Base-by-base conservation (phyloP, 2,888 invertebrate genomes). In the Phlogophora meticulosa region DNA sequence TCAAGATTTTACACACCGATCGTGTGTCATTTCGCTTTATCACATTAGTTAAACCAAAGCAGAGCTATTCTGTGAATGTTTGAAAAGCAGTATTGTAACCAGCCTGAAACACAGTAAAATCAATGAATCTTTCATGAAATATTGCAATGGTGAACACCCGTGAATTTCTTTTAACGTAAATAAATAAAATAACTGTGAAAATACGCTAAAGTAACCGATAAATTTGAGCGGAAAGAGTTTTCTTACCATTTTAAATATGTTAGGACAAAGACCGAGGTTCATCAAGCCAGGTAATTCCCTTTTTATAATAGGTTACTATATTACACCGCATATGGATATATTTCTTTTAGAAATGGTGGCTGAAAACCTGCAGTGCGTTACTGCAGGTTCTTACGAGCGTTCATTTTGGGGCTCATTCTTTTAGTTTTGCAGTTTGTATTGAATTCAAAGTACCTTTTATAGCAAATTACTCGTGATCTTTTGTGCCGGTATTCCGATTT, bases 271-370 rank as follows among this genome's bases (percentile, higher is more conserved):
- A 59, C 93, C 93, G 4, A 89, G 87, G 64, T 94, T 92, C 70
- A 84, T 94, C n/a, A 91, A 88, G 69, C 94, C 94, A 71, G 92
- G 94, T 93, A 87, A 88, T 83, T 58, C 28, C 17, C 15, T 0
- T 58, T 48, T 45, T 66, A 0, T 4, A 13, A 17, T 48, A 61
- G 45, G 56, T 73, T 73, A 69, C 0, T 64, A 64, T 63, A 72
- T 49, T 53, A 46, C 3, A 67, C 22, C 40, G 36, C 34, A 0
- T 62, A 40, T 1, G 7, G 4, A 7, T 52, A 22, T 49, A 53
- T 42, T 42, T 65, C 0, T 49, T 22, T n/a, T n/a, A 24, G 5
- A 1, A 32, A 40, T 17, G 4, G 22, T 34, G 43, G 13, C 13
- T 38, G 7, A 10, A 24, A 49, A n/a, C 11, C n/a, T 38, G 13